Evolutionary conservation across 2,797 vertebrate species (phyloP), one percentile per base, ranked within the genome.

Genomic region (Gambusia yucatana): DNA sequence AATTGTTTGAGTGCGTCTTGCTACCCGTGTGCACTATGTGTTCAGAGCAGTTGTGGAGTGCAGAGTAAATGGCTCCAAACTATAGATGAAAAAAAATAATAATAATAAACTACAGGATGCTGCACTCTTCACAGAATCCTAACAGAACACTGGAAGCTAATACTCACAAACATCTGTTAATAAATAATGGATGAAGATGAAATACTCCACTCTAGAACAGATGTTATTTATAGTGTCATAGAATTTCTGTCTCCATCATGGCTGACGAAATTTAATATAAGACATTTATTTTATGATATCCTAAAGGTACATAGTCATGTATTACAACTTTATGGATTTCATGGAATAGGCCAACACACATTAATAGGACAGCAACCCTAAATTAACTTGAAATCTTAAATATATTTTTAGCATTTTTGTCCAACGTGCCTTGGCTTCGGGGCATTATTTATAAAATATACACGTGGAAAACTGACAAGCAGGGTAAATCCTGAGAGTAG

Each of bases 121-220:
- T 84, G 85, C 83, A 72, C 75, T 89, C 78, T 87, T 87, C 73
- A 83, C 78, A 77, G 91, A 84, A 78, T 78, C 78, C 88, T 86
- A 61, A 76, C 79, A 84, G 78, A 92, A 91, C 91, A 87, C 90
- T 92, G 87, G 86, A 91, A 91, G 86, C 80, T 83, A 88, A 91
- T 88, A 90, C 79, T 86, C 89, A 86, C 78, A 86, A 91, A 94
- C 91, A 92, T 92, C 90, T 92, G 89, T 59, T 87, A 43, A 91
- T 93, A 83, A 93, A 93, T 94, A 91, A 94, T 92, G 86, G 87
- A 93, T 93, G 87, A 81, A 76, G 82, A 88, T 86, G 86, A 89
- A 91, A 91, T 79, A 81, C 82, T 83, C 85, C 83, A 85, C 85
- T 89, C 84, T 77, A 76, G 82, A 78, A 84, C 78, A 84, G 73